Evolutionary conservation across 2,888 invertebrate species (phyloP).

Genomic region (Lasioglossum oenotherae): DNA sequence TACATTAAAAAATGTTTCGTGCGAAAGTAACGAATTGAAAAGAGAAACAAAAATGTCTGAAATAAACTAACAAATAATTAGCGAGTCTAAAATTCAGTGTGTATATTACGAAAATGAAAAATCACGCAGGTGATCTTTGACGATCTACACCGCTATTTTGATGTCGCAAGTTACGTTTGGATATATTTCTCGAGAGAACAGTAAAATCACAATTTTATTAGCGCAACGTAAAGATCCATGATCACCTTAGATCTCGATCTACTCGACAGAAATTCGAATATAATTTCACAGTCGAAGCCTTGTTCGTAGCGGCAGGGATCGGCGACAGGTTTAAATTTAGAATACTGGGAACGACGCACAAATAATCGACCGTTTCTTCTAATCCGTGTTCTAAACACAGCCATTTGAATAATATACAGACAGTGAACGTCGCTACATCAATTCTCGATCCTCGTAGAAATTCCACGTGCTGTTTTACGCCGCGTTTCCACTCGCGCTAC

Average conservation of each 20-base stretch:
- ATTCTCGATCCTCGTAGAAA: slow-evolving; percentile 29
- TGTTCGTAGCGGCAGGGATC: not conserved
- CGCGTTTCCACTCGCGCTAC: slow-evolving; percentile 14
- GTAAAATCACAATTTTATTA: not conserved
- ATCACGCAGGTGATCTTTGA: not conserved
- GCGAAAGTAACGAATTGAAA: not conserved
- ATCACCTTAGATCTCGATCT: not conserved
- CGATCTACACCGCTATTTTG: not conserved
- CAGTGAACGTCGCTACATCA: slow-evolving; percentile 7
- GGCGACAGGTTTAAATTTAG: slow-evolving; percentile 9
- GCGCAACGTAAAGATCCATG: not conserved
- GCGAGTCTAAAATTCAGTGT: not conserved
- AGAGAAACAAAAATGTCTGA: not conserved
- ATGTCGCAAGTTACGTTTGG: not conserved
- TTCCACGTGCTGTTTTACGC: slow-evolving; percentile 28
- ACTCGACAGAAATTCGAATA: not conserved
- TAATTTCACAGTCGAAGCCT: not conserved
- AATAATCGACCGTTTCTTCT: slow-evolving; percentile 42
- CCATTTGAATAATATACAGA: slow-evolving; percentile 41
- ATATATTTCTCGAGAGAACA: not conserved
- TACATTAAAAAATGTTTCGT: not conserved
- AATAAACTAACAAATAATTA: not conserved
- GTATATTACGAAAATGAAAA: not conserved
- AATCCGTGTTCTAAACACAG: slow-evolving; percentile 37
- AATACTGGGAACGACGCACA: slow-evolving; percentile 26